A percentile compares a stretch with the other conserved stretches of the same genome.
Conservation (phyloP, 2,113 vertebrate species). For the Eptesicus fuscus region DNA sequence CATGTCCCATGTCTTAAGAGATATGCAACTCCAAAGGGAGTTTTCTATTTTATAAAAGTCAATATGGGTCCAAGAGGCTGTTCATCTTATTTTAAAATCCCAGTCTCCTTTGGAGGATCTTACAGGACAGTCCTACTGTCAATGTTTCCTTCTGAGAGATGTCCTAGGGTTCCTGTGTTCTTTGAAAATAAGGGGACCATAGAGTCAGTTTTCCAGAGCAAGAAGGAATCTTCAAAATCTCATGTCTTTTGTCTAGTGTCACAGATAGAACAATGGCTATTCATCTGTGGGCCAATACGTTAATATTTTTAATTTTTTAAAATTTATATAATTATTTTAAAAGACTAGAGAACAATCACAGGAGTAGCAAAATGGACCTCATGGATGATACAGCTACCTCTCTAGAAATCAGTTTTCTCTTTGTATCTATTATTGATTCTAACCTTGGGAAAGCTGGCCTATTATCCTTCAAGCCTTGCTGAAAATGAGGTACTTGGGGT, state of each 20-base stretch:
- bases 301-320: not conserved
- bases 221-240: not conserved
- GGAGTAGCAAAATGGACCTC: not conserved
- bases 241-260: not conserved
- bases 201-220: not conserved
- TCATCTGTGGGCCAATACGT: not conserved
- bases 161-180: not conserved
- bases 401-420: conserved; percentile 33
- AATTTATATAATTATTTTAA: not conserved
- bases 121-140: not conserved
- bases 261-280: not conserved
- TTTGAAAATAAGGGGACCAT: not conserved
- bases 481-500: conserved; percentile 33
- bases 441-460: not conserved
- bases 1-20: not conserved
- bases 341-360: not conserved
- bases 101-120: not conserved
- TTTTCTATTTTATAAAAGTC: not conserved
- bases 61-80: not conserved
- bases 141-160: not conserved
- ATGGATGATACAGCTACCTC: not conserved
- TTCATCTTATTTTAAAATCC: not conserved
- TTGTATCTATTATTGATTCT: conserved; percentile 33
- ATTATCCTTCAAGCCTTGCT: conserved; percentile 3
- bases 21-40: not conserved